phyloP scores from a whole-genome alignment of 2,888 invertebrate species.

The Ornithoptera alexandrae region DNA sequence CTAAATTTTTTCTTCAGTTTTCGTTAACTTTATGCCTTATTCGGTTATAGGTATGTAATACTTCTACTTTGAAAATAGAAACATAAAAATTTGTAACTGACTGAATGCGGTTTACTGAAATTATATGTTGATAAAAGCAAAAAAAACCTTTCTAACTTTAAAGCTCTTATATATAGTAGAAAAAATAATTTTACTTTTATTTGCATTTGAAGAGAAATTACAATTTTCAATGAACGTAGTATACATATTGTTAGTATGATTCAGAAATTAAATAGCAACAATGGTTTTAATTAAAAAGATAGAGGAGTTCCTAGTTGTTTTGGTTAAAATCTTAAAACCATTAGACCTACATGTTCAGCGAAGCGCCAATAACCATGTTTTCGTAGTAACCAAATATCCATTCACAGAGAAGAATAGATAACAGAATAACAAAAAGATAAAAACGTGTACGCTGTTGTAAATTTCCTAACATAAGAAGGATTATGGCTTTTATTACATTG shows the following conservation, averaged over 20 bases:
- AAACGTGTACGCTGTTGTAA: neutral
- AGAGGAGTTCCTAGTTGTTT: constrained; percentile 30
- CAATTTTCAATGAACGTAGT: neutral
- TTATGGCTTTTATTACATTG: neutral
- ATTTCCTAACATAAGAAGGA: neutral
- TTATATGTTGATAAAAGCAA: neutral
- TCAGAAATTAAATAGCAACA: neutral
- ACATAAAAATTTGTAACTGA: neutral
- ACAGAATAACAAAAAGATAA: neutral
- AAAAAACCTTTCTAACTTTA: neutral
- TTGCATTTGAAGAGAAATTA: neutral
- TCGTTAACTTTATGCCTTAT: neutral
- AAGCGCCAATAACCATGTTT: constrained; percentile 47
- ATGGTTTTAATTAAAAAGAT: constrained; percentile 13
- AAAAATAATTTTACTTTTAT: neutral
- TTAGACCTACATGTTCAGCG: constrained; percentile 61
- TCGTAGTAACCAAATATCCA: constrained; percentile 37
- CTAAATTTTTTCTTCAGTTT: neutral
- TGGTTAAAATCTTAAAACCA: constrained; percentile 55
- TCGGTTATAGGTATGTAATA: neutral
- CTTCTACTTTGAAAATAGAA: neutral
- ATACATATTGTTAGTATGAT: neutral
- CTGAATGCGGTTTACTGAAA: neutral
- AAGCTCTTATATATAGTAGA: neutral
- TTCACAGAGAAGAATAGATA: constrained; percentile 15